Conservation (phyloP, 2,888 invertebrate species). For the Mamestra brassicae region DNA sequence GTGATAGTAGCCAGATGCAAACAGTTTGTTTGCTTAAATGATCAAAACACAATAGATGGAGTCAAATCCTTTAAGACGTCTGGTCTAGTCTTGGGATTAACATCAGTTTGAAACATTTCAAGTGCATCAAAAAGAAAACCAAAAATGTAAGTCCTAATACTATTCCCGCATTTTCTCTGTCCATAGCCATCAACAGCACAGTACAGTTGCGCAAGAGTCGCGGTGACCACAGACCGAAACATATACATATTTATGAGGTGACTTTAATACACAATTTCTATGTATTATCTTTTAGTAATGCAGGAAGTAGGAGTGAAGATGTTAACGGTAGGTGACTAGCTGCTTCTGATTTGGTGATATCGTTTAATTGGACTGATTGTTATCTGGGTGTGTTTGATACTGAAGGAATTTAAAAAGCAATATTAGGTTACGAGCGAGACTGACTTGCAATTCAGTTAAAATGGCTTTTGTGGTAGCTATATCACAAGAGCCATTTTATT, state of each 20-base stretch:
- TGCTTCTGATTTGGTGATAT: constrained; percentile 72
- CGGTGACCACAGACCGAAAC: constrained; percentile 89
- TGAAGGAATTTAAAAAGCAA: neutral
- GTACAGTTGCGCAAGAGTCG: constrained; percentile 88
- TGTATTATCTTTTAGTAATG: constrained; percentile 89
- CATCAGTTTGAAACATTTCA: too few relatives aligned
- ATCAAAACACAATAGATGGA: too few relatives aligned
- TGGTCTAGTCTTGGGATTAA: too few relatives aligned
- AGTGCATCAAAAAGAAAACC: neutral
- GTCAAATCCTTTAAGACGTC: too few relatives aligned
- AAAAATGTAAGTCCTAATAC: constrained; percentile 26
- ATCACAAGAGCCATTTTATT: too few relatives aligned
- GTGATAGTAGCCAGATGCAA: too few relatives aligned
- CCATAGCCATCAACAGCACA: constrained; percentile 79
- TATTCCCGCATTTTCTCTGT: constrained; percentile 66
- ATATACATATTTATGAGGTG: constrained; percentile 90
- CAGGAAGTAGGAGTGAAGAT: constrained; percentile 86
- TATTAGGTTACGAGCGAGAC: too few relatives aligned
- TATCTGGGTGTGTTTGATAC: constrained; percentile 11
- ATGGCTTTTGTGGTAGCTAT: too few relatives aligned
- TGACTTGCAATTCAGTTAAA: too few relatives aligned
- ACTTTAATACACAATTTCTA: constrained; percentile 91
- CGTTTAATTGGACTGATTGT: constrained; percentile 75
- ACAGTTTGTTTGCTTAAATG: too few relatives aligned
- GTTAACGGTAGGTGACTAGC: constrained; percentile 82